These are phyloP conservation scores for Anas acuta DNA, from an alignment of 2,797 vertebrate species.

Conservation along the genomic window DNA sequence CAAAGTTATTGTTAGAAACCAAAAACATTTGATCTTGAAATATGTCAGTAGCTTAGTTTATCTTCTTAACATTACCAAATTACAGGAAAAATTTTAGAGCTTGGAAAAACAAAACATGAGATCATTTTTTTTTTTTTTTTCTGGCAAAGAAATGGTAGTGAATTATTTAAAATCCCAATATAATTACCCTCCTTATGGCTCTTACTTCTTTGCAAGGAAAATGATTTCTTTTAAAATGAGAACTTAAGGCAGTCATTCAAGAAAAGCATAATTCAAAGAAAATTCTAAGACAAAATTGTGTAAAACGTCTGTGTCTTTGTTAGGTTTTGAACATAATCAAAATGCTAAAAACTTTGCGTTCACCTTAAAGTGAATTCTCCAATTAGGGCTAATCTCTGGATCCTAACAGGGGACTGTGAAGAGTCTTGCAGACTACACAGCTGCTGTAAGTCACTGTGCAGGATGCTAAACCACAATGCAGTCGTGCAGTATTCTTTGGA, in stretches of 20 bases:
- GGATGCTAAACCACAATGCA: not conserved
- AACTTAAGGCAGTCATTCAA: constrained; percentile 47
- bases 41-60: constrained; percentile 46
- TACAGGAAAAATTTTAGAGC: constrained; percentile 59
- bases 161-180: constrained; percentile 71
- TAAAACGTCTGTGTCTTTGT: not conserved
- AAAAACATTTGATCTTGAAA: constrained; percentile 52
- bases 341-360: not conserved
- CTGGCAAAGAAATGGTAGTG: constrained; percentile 55
- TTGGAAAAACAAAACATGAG: constrained; percentile 60
- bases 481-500: not conserved
- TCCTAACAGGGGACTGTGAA: not conserved
- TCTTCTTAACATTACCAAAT: constrained; percentile 59
- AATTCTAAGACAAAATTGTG: not conserved
- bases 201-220: constrained; percentile 48
- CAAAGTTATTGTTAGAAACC: constrained; percentile 56
- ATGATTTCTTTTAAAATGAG: constrained; percentile 57
- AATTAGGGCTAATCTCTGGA: not conserved
- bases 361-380: not conserved
- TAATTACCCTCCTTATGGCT: constrained; percentile 71
- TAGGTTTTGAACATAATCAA: not conserved
- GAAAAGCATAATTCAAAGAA: not conserved
- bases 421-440: not conserved
- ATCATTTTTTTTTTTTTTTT: constrained; percentile 48
- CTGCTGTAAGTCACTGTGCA: not conserved